These are phyloP conservation scores for Sphaeridia pumilis DNA, from an alignment of 2,888 invertebrate genomes.

Conservation along the genomic window DNA sequence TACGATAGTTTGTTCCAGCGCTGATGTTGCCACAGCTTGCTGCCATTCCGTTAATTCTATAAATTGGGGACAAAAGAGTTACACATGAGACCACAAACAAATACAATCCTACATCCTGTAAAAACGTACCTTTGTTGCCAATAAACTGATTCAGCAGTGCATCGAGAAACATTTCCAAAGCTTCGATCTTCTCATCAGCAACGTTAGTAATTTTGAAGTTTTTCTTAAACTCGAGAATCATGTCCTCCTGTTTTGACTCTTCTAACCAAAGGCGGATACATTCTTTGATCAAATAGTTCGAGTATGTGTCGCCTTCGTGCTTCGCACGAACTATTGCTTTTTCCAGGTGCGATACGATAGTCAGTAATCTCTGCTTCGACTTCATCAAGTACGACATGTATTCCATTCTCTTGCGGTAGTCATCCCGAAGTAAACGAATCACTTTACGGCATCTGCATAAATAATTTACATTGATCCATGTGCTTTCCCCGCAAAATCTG, in stretches of 20 bases:
- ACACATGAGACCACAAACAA: too few relatives aligned
- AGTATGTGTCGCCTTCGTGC: slow-evolving; percentile 58
- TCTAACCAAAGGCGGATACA: slow-evolving; percentile 72
- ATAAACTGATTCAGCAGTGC: slow-evolving; percentile 39
- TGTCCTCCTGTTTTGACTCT: slow-evolving; percentile 51
- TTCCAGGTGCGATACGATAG: slow-evolving; percentile 37
- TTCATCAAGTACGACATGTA: slow-evolving; percentile 71
- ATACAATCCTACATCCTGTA: too few relatives aligned
- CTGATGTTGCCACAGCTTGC: slow-evolving; percentile 61
- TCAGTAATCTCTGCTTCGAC: slow-evolving; percentile 66
- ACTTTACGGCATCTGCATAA: slow-evolving; percentile 62
- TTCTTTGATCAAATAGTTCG: slow-evolving; percentile 58
- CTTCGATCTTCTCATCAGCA: slow-evolving; percentile 82
- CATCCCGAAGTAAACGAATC: slow-evolving; percentile 59
- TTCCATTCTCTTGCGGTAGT: slow-evolving; percentile 61
- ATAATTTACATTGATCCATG: background rate
- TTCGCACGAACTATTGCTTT: slow-evolving; percentile 51
- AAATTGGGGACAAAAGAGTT: too few relatives aligned
- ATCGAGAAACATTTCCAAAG: slow-evolving; percentile 69
- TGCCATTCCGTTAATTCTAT: slow-evolving; percentile 41
- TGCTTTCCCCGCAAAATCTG: background rate
- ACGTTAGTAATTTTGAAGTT: slow-evolving; percentile 68
- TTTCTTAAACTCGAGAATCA: slow-evolving; percentile 60
- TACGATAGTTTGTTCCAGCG: slow-evolving; percentile 84
- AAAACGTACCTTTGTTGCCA: slow-evolving; percentile 27